Conservation (phyloP, 2,888 invertebrate genomes). For the Ischnus inquisitorius region DNA sequence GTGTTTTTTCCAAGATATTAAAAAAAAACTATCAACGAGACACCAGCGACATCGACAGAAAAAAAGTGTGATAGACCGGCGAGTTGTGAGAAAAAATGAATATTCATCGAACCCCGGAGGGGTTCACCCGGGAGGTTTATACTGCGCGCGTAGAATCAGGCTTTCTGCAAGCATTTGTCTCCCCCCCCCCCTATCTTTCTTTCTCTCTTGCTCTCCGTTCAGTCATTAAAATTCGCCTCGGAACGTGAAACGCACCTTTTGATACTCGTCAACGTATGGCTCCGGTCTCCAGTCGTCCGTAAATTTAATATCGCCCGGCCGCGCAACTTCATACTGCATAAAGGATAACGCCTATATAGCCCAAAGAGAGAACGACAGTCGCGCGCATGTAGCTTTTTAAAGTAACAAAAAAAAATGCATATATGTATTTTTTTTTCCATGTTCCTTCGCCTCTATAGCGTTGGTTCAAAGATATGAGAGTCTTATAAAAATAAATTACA, state of each 20-base stretch:
- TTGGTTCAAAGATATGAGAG: constrained; percentile 25
- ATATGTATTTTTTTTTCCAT: not conserved
- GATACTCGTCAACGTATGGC: constrained; percentile 62
- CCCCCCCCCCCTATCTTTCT: constrained; percentile 46
- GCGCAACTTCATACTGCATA: constrained; percentile 10
- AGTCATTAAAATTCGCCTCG: constrained; percentile 60
- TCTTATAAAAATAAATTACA: constrained; percentile 41
- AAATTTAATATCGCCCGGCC: constrained; percentile 58
- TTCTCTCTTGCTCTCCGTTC: constrained; percentile 36
- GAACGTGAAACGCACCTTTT: constrained; percentile 61
- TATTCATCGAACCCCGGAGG: constrained; percentile 46
- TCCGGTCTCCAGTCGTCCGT: constrained; percentile 41
- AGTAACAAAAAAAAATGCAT: constrained; percentile 19
- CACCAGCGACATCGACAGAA: not conserved
- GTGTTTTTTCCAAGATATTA: no score
- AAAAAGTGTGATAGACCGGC: not conserved
- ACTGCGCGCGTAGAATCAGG: constrained; percentile 13
- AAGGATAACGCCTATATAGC: constrained; percentile 2
- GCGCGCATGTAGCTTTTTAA: constrained; percentile 13
- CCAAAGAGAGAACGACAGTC: not conserved
- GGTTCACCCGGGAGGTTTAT: constrained; percentile 12
- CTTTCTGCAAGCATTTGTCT: constrained; percentile 21
- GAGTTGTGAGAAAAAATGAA: constrained; percentile 39
- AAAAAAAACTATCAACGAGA: not conserved
- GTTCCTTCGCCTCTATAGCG: not conserved